Evolutionary conservation across 2,113 vertebrate species (phyloP).

Genomic region (Oxyruncus cristatus): DNA sequence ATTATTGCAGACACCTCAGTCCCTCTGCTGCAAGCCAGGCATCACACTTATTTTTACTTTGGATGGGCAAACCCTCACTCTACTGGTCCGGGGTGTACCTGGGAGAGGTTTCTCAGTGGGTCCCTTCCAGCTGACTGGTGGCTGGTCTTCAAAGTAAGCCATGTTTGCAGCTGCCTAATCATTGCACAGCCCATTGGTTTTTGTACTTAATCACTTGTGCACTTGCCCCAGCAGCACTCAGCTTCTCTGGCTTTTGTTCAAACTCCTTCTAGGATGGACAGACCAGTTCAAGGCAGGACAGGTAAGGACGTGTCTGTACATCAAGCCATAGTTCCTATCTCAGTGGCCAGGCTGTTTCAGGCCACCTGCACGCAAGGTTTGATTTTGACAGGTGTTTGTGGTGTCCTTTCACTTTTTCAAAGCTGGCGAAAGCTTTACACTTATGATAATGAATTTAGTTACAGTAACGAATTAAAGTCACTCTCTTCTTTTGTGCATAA

Average conservation of each 20-base stretch:
- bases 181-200: neutral
- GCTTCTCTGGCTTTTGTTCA: neutral
- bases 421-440: neutral
- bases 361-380: neutral
- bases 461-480: neutral
- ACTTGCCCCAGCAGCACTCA: neutral
- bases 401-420: neutral
- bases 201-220: neutral
- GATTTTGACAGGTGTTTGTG: neutral
- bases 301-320: rapidly evolving
- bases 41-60: neutral
- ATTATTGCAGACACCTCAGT: neutral
- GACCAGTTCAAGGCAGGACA: neutral
- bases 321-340: rapidly evolving
- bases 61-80: neutral
- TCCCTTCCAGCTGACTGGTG: neutral
- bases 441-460: neutral
- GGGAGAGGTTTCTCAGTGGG: neutral
- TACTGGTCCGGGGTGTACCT: rapidly evolving
- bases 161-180: neutral
- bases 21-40: neutral
- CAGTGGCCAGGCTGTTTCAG: neutral
- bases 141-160: neutral
- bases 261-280: neutral
- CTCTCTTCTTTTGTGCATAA: neutral